phyloP scores from a whole-genome alignment of 2,113 vertebrate genomes.

The Urocitellus parryii region DNA sequence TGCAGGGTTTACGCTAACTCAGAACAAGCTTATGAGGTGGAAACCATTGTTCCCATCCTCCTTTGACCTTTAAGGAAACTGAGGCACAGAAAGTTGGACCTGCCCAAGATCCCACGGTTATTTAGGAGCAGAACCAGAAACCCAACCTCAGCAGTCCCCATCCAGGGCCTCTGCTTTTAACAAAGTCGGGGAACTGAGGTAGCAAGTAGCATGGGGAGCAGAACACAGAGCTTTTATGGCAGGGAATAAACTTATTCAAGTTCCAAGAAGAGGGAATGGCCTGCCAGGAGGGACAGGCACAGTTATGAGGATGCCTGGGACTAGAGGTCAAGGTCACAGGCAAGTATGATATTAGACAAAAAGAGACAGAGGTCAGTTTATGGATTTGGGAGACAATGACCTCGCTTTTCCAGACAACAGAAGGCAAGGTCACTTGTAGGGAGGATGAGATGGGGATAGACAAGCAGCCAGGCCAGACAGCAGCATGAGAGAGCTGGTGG shows the following conservation, averaged over 20 bases:
- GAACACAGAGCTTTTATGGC: no score
- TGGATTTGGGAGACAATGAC: background rate
- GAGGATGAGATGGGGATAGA: background rate
- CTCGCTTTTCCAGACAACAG: background rate
- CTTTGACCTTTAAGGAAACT: background rate
- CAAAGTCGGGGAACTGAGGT: background rate
- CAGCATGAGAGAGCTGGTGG: background rate
- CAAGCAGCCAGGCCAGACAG: background rate
- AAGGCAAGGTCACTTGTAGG: background rate
- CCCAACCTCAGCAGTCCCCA: accelerated
- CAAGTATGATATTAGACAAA: background rate
- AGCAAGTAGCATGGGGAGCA: no score
- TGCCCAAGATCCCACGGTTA: background rate
- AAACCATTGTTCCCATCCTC: background rate
- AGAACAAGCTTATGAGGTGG: background rate
- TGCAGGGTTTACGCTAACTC: background rate
- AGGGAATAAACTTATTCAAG: background rate
- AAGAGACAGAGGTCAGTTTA: background rate
- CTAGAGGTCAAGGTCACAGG: background rate
- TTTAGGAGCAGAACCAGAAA: background rate
- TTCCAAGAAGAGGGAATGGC: background rate
- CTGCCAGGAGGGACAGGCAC: no score
- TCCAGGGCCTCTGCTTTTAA: background rate
- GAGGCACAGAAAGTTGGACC: background rate
- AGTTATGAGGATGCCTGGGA: background rate